A percentile compares a stretch with the other conserved stretches of the same genome.
phyloP scores from a whole-genome alignment of 2,113 vertebrate genomes.

The Toxotes jaculatrix region DNA sequence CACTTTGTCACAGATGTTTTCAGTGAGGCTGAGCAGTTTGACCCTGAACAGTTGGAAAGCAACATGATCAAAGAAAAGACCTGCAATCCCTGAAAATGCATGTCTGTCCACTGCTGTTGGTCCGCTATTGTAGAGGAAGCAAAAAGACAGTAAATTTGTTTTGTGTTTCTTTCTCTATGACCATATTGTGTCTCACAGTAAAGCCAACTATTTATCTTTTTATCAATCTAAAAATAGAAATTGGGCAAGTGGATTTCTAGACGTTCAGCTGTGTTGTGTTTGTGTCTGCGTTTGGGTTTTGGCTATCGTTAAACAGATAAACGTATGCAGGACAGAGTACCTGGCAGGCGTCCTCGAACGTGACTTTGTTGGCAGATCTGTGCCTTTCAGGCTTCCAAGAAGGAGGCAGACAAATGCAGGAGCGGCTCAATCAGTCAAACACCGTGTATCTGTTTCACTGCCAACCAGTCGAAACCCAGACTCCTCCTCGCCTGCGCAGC shows the following conservation, averaged over 20 bases:
- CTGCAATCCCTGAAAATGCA: background rate
- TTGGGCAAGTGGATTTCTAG: background rate
- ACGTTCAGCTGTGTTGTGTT: background rate
- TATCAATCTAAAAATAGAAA: background rate
- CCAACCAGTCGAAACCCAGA: constrained; percentile 53
- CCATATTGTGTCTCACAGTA: background rate
- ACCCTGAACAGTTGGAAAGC: background rate
- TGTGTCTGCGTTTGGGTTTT: constrained; percentile 38
- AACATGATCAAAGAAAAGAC: background rate
- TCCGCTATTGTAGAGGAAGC: background rate
- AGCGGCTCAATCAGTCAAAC: constrained; percentile 37
- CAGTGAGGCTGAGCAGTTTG: background rate
- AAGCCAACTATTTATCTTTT: background rate
- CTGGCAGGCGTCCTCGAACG: constrained; percentile 57
- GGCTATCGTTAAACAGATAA: constrained; percentile 22
- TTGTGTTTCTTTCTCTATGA: background rate
- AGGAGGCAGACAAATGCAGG: constrained; percentile 43
- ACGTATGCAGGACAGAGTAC: constrained; percentile 24
- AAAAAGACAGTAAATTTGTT: background rate
- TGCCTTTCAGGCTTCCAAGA: constrained; percentile 42
- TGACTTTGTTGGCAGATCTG: constrained; percentile 43
- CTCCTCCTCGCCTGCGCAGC: constrained; percentile 49
- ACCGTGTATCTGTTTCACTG: constrained; percentile 48
- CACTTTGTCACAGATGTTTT: too few relatives aligned
- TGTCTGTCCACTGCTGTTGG: background rate